Evolutionary conservation across 2,888 invertebrate species (phyloP), one percentile per base, ranked within the genome.

Genomic region (Drosophila pseudotakahashii): DNA sequence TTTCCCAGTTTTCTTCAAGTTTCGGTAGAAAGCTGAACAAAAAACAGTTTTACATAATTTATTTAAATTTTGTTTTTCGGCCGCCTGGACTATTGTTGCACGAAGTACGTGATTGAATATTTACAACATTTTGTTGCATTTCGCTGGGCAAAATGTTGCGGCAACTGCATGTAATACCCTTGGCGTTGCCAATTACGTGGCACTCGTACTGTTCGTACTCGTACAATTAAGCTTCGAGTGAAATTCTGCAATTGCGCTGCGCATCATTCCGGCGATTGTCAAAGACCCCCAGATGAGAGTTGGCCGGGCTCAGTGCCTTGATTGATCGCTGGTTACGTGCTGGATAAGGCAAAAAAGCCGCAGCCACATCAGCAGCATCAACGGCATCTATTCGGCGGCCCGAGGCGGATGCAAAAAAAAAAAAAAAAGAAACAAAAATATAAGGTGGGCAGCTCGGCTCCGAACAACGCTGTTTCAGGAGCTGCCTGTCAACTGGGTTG

Each of bases 91-190:
- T 19, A 50, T 63, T 78, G 78, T 83, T 80, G 83, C 83, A 84
- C 88, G 83, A 84, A 83, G 62, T 80, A 86, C 88, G 88, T 84
- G 83, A 84, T 84, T 86, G 87, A 84, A 86, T 78, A 84, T 84
- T 88, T 86, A 77, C 86, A 82, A 86, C 82, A 86, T 85, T 82
- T 82, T 70, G 82, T 62, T 59, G 67, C 76, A 78, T 61, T 61
- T 61, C 74, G 73, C 57, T 44, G 48, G 47, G 66, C 64, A 64
- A 63, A 63, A 66, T 44, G 66, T 54, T 66, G 66, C 64, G 2
- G 75, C 70, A 69, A 71, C 55, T 48, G 54, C 60, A 78, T 79
- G 82, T 69, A 78, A 81, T 78, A 81, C 85, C 76, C 82, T 84
- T 81, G 85, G 85, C 64, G 73, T 74, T 76, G 79, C 83, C 82